phyloP scores from a whole-genome alignment of 2,888 invertebrate genomes.

The Cetonia aurata region DNA sequence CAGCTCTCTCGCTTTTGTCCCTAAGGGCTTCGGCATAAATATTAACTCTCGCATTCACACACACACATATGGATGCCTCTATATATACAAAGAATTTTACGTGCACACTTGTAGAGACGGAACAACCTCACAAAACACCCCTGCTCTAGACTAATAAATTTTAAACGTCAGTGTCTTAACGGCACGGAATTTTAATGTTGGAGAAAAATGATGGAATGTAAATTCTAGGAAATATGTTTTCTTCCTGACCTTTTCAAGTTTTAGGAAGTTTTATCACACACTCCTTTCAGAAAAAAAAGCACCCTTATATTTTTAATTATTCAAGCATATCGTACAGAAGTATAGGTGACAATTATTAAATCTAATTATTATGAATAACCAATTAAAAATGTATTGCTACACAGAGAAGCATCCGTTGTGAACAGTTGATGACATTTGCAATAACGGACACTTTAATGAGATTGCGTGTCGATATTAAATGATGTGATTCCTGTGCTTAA shows the following conservation, averaged over 20 bases:
- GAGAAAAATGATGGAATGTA: conserved; percentile 32
- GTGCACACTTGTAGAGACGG: conserved; percentile 13
- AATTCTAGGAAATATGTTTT: conserved; percentile 25
- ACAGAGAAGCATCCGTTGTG: no score
- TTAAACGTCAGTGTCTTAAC: conserved; percentile 38
- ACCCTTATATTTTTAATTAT: no score
- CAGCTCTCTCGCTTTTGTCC: conserved; percentile 41
- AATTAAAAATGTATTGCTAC: no score
- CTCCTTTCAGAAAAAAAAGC: no score
- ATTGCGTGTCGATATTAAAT: no score
- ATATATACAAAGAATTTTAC: background rate
- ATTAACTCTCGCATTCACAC: conserved; percentile 18
- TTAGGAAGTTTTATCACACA: background rate
- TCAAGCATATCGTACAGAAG: no score
- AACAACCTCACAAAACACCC: conserved; percentile 39
- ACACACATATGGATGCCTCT: background rate
- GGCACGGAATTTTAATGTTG: conserved; percentile 37
- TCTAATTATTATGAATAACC: no score
- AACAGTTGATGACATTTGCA: no score
- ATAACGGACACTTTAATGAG: no score
- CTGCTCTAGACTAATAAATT: conserved; percentile 44
- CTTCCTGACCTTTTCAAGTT: conserved; percentile 11
- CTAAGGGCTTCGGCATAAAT: conserved; percentile 42
- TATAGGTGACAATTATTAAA: no score
- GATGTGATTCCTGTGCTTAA: no score